Base-by-base conservation (phyloP, 2,888 invertebrate species). In the Lithodes maja region DNA sequence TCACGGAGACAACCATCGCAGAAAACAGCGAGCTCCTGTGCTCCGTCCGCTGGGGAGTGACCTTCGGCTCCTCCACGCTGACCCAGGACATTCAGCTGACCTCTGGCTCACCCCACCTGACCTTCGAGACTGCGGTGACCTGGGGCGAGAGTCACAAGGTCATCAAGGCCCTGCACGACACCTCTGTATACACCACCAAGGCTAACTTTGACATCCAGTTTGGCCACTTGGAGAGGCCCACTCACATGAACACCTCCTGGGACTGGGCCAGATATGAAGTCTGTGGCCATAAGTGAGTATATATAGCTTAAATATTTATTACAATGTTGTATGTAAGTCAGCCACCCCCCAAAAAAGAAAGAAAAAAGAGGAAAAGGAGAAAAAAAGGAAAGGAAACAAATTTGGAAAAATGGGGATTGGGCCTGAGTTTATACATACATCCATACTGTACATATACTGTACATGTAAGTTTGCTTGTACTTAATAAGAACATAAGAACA, bases 211-310 rank as follows among this genome's bases (percentile, higher is more conserved):
- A 94, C 85, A 94, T 94, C 33, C 95, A 95, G 92, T 94, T 93
- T 93, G 94, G 95, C 0, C 93, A 94, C 91, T 86, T 94, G 3
- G 93, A 93, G 89, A 92, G 95, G 50, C 94, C 94, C 1, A 94
- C 94, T n/a, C 94, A 94, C 92, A 93, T 92, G 83, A 95, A 95
- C 92, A 95, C 94, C 5, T 94, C 94, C 9, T 95, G 94, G 94
- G 94, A 95, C 92, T 93, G 93, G 92, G 94, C 95, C 2, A 93
- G 93, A 92, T 94, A 93, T 93, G 95, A 95, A 93, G 94, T 95
- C 3, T 95, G 94, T 93, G 94, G 94, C 55, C 95, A 95, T 92
- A 94, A 94, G 92, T 93, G 71, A 90, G 92, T 86, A 12, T 71
- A n/a, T 71, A 15, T 12, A 2, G 68, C 15, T 61, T 33, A 33